These are phyloP conservation scores for Cremastinae sp. DNA, from an alignment of 2,888 invertebrate genomes.

Conservation along the genomic window DNA sequence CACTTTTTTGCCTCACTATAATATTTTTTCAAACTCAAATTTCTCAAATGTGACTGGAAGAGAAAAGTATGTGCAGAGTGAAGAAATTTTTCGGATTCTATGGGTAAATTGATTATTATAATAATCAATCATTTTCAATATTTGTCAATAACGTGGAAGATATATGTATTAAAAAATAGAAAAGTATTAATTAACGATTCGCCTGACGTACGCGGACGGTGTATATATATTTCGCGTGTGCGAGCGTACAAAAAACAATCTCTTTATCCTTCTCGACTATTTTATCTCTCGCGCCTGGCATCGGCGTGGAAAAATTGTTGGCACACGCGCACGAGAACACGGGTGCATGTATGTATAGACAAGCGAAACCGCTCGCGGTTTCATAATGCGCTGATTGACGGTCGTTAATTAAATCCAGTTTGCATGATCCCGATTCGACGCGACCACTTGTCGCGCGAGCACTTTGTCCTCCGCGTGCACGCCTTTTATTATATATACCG, in stretches of 20 bases:
- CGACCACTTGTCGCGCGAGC: slow-evolving; percentile 52
- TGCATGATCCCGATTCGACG: slow-evolving; percentile 68
- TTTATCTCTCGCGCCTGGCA: slow-evolving; percentile 2
- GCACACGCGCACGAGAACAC: slow-evolving; percentile 15
- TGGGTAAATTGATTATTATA: background rate
- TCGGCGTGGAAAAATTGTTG: slow-evolving; percentile 44
- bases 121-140: background rate
- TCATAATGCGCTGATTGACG: slow-evolving; percentile 67
- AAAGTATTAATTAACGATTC: slow-evolving; percentile 2
- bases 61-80: too few species aligned
- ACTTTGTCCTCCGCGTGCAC: slow-evolving; percentile 38
- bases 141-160: background rate
- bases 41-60: too few species aligned
- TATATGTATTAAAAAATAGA: background rate
- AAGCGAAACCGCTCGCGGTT: slow-evolving; percentile 45
- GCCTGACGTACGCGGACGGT: background rate
- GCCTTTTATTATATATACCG: slow-evolving; percentile 26
- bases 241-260: background rate
- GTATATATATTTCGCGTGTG: slow-evolving; percentile 24
- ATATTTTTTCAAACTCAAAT: too few species aligned
- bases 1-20: background rate
- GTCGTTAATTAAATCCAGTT: slow-evolving; percentile 72
- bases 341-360: slow-evolving; percentile 18
- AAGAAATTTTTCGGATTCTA: background rate
- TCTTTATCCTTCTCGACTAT: slow-evolving; percentile 6